phyloP scores from a whole-genome alignment of 2,113 vertebrate genomes.

The Typhlomys cinereus region DNA sequence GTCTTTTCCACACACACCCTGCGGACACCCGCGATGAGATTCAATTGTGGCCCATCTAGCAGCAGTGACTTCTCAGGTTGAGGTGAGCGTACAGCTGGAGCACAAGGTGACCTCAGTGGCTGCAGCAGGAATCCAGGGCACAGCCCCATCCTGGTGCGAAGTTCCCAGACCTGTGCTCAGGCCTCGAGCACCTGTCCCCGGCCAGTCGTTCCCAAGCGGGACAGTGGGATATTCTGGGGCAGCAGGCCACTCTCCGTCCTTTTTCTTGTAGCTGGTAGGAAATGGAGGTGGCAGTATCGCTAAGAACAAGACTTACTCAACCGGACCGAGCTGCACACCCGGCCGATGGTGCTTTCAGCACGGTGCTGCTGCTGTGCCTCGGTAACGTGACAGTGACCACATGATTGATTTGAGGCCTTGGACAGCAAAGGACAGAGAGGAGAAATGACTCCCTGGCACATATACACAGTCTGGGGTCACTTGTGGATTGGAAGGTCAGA shows the following conservation, averaged over 20 bases:
- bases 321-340: not conserved
- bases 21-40: not conserved
- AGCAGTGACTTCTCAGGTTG: not conserved
- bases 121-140: not conserved
- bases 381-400: not conserved
- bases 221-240: not conserved
- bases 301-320: not conserved
- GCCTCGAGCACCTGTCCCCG: not conserved
- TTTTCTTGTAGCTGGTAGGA: not conserved
- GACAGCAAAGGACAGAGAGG: not conserved
- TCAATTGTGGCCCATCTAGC: not conserved
- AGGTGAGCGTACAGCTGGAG: not conserved
- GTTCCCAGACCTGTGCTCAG: not conserved
- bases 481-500: not conserved
- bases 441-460: not conserved
- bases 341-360: not conserved
- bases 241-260: not conserved
- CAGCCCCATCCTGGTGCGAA: not conserved
- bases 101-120: rapidly evolving
- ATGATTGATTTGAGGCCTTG: not conserved
- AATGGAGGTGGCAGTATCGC: not conserved
- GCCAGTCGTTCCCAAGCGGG: not conserved
- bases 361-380: not conserved
- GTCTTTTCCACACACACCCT: not conserved
- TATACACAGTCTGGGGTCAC: not conserved